These are phyloP conservation scores for Chinchilla lanigera DNA, from an alignment of 2,113 vertebrate species.

Conservation along the genomic window DNA sequence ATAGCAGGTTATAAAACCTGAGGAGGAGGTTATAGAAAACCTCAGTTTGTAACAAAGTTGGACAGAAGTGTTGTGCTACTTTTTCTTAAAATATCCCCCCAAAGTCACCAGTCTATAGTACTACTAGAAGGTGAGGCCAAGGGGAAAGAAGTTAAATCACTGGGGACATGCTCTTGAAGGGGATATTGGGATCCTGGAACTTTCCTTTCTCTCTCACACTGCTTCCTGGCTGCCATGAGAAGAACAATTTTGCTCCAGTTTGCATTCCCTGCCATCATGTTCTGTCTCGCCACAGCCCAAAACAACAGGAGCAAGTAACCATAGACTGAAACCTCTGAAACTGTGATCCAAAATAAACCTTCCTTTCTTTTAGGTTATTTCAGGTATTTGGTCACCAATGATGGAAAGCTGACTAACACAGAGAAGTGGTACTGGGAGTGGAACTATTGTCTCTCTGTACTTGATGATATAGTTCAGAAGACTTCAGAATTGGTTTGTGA, in stretches of 20 bases:
- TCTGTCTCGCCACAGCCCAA: neutral
- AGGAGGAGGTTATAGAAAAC: neutral
- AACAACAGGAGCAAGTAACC: neutral
- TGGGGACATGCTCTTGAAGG: neutral
- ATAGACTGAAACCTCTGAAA: too few relatives aligned
- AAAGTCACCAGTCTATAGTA: neutral
- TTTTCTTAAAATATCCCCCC: neutral
- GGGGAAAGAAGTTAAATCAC: neutral
- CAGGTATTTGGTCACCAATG: too few relatives aligned
- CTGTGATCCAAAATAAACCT: too few relatives aligned
- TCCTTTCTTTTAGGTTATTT: too few relatives aligned
- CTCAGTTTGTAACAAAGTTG: neutral
- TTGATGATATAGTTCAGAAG: neutral
- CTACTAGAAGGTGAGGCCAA: neutral
- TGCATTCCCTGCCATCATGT: neutral
- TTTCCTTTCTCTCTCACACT: neutral
- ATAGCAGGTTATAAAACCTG: neutral
- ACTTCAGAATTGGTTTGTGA: neutral
- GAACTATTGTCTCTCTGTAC: neutral
- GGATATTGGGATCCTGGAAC: neutral
- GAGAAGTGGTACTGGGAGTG: too few relatives aligned
- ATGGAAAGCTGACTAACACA: too few relatives aligned
- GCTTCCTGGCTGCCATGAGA: neutral
- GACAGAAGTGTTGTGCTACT: neutral
- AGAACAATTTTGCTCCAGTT: neutral